Evolutionary conservation across 2,113 vertebrate species (phyloP), one percentile per base, ranked within the genome.

Genomic region (Zosterops borbonicus): DNA sequence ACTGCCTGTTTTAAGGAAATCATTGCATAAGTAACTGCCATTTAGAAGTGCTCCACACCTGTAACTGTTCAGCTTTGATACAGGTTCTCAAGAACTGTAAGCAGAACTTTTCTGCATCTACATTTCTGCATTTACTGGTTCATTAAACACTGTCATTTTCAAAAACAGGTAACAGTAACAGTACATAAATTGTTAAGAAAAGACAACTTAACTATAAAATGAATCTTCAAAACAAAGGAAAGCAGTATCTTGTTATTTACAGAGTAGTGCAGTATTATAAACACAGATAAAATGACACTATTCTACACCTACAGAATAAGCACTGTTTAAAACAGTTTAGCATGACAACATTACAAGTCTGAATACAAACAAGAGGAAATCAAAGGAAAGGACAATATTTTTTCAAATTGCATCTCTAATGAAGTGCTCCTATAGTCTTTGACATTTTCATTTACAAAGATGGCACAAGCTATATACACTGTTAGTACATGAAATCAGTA

Each of bases 241-340:
- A 75, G 79, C 55, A 59, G 37, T 87, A 93, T 76, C 69, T 96
- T 74, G 94, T 71, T 96, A 91, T 95, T 94, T 96, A 96, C 96
- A 96, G 77, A 94, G 28, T 91, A 94, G 76, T 95, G 78, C 80
- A 96, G 75, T 58, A 94, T 67, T 94, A 96, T 63, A 93, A 96
- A 97, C 81, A 94, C 13, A 89, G 84, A 63, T 62, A 69, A 77
- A 78, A 95, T 74, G 88, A 87, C 77, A 90, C 37, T 58, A 76
- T 84, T 87, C 92, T 92, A 95, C 87, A 94, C 42, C 71, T 92
- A 94, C 58, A 91, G 53, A 89, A 94, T 22, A 92, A 92, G 93
- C 74, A 49, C 81, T 41, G 75, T 82, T 96, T 94, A 74, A 70
- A 96, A 75, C 90, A 95, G 62, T 55, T 68, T 21, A 85, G 53